phyloP scores from a whole-genome alignment of 2,888 invertebrate species.

The Dicycla oo region DNA sequence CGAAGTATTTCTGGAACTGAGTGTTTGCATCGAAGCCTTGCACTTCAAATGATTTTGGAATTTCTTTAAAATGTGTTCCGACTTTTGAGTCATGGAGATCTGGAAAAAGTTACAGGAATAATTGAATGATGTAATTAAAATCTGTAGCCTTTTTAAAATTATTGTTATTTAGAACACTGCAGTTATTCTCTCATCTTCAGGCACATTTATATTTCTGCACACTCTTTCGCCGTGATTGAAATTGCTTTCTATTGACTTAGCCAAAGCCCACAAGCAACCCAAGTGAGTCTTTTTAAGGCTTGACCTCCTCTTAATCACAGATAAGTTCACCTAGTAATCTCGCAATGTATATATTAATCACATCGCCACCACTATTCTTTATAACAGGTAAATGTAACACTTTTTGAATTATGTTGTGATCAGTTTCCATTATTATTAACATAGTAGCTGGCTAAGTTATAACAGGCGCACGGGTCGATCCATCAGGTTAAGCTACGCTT shows the following conservation, averaged over 20 bases:
- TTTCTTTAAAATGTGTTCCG: constrained; percentile 69
- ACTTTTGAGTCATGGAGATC: constrained; percentile 67
- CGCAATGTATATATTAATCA: too few species aligned
- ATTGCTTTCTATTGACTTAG: neutral
- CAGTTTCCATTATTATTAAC: neutral
- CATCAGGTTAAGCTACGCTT: too few species aligned
- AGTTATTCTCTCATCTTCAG: neutral
- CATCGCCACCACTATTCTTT: too few species aligned
- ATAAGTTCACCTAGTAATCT: neutral
- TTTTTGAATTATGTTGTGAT: neutral
- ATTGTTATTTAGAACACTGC: neutral
- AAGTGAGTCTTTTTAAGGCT: neutral
- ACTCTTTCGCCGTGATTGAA: neutral
- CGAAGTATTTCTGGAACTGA: constrained; percentile 76
- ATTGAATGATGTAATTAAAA: neutral
- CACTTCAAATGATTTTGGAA: constrained; percentile 80
- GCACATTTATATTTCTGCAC: neutral
- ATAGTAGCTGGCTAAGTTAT: too few species aligned
- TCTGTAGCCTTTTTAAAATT: neutral
- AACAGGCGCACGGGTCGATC: too few species aligned
- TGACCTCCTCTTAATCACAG: too few species aligned
- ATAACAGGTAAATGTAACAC: neutral
- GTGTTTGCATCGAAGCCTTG: constrained; percentile 69
- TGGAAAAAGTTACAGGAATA: constrained; percentile 43
- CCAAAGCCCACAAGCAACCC: neutral